These are phyloP conservation scores for Pinna nobilis DNA, from an alignment of 1,140 invertebrate genomes.

Conservation along the genomic window DNA sequence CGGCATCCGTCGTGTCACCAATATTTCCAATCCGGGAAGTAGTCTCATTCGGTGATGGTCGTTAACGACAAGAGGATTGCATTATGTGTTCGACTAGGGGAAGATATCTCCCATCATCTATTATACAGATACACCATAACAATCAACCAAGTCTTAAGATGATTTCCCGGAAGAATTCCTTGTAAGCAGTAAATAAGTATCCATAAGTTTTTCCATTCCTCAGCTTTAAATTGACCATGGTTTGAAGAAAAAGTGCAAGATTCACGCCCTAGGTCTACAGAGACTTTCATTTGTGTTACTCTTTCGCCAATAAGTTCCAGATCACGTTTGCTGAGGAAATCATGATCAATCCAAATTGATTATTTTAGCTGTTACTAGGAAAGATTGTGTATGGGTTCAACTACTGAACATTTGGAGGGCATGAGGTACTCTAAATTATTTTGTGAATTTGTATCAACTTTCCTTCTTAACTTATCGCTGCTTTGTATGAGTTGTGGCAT, in stretches of 20 bases:
- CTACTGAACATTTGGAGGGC: neutral
- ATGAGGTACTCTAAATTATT: neutral
- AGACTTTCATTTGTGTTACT: neutral
- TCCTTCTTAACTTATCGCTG: neutral
- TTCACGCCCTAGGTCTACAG: neutral
- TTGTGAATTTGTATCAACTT: neutral
- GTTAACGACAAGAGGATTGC: too few species aligned
- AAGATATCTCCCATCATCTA: too few species aligned
- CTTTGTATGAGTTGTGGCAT: neutral
- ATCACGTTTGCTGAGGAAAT: neutral
- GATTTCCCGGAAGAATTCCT: neutral
- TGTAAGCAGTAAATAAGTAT: neutral
- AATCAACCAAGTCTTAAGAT: too few species aligned
- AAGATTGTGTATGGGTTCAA: conserved; percentile 28
- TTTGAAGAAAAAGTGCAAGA: neutral
- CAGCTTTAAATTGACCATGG: conserved; percentile 2
- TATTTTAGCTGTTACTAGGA: conserved; percentile 22
- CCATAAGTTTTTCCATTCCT: neutral
- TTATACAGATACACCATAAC: too few species aligned
- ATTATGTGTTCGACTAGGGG: too few species aligned
- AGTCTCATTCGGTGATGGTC: too few species aligned
- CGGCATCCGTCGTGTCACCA: too few species aligned
- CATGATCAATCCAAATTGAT: neutral
- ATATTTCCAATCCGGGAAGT: too few species aligned
- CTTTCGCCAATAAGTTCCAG: neutral